Conservation (phyloP, 2,888 invertebrate genomes). For the Empis stercorea region DNA sequence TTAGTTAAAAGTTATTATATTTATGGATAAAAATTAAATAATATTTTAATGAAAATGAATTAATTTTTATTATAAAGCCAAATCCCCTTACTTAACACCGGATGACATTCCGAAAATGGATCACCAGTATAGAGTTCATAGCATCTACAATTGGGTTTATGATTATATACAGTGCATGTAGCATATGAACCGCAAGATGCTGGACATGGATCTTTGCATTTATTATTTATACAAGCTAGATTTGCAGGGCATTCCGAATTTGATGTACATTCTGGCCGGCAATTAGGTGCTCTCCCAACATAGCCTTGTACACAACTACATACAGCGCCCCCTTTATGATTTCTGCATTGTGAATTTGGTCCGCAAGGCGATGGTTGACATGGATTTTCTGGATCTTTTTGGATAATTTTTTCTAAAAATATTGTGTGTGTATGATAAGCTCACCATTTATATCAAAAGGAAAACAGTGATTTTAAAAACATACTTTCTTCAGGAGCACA, state of each 20-base stretch:
- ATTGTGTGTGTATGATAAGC: neutral
- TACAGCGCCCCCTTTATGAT: slow-evolving; percentile 53
- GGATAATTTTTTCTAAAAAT: slow-evolving; percentile 17
- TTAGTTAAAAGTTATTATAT: neutral
- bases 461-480: slow-evolving; percentile 20
- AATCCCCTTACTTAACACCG: slow-evolving; percentile 39
- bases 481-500: slow-evolving; percentile 58
- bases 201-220: slow-evolving; percentile 70
- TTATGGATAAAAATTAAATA: too few relatives aligned
- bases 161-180: slow-evolving; percentile 66
- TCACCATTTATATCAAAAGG: slow-evolving; percentile 8
- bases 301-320: slow-evolving; percentile 70
- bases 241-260: slow-evolving; percentile 76
- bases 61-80: too few relatives aligned
- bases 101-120: slow-evolving; percentile 65
- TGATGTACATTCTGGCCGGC: slow-evolving; percentile 73
- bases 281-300: slow-evolving; percentile 72
- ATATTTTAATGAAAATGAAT: too few relatives aligned
- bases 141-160: slow-evolving; percentile 74
- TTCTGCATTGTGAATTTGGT: slow-evolving; percentile 66
- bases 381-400: slow-evolving; percentile 44
- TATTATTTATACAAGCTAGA: slow-evolving; percentile 69
- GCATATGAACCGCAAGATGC: slow-evolving; percentile 73
- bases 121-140: slow-evolving; percentile 67
- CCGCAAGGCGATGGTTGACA: slow-evolving; percentile 77